Evolutionary conservation across 2,113 vertebrate genomes (phyloP), one percentile per base, ranked within the genome.

Genomic region (Chinchilla lanigera): DNA sequence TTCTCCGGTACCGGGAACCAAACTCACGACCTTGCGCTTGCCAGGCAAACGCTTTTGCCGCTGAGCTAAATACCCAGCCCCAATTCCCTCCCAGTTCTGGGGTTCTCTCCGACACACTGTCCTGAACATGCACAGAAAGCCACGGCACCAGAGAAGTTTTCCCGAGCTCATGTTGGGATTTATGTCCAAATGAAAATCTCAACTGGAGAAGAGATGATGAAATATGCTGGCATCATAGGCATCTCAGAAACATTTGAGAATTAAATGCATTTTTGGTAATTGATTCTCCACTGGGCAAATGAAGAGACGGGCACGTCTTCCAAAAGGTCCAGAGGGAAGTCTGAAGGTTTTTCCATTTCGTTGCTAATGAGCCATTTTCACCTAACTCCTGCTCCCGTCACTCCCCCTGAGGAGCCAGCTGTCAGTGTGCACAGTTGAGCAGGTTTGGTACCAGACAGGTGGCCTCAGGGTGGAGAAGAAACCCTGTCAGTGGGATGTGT

Each of bases 361-460:
- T 71, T 97, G 95, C 94, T 98, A 97, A 98, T 97, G 96, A 98
- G 95, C 95, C 97, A 86, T 96, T 96, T 97, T 97, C 96, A 97
- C 97, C 97, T 97, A 90, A 97, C 75, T 96, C 58, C 82, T 97
- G 80, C 86, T 95, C 86, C 77, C 87, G 44, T 9, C 41, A 65
- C 54, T 69, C 67, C 87, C 73, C 19, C 9, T 69, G 54, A 96
- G 97, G 65, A 97, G 71, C 96, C 97, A 97, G 97, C 97, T 97
- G 97, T 97, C 97, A 94, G 35, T 90, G 90, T 97, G 85, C 92
- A 97, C 92, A 97, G 96, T 41, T 96, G 95, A 98, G 65, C 22
- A 61, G 88, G 58, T 96, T 95, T 94, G 69, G 69, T 84, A 96
- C 84, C 93, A 97, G 96, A 94, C 97, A 97, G 96, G 96, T 97